phyloP scores from a whole-genome alignment of 2,888 invertebrate genomes.

The Ochropleura plecta region DNA sequence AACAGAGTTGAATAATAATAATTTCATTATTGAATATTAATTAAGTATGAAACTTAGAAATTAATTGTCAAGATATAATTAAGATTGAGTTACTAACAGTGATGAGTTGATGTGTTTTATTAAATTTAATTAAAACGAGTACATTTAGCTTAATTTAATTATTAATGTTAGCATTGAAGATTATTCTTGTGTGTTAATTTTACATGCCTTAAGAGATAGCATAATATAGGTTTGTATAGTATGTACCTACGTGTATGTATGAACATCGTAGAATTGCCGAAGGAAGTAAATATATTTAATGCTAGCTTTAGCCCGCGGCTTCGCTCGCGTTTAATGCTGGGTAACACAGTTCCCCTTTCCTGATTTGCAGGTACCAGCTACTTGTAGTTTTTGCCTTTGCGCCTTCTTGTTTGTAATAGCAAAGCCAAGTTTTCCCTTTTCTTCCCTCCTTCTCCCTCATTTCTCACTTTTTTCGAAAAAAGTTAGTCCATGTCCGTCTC shows the following conservation, averaged over 20 bases:
- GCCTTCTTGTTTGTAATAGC: no score
- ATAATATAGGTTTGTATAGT: neutral
- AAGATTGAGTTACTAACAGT: conserved; percentile 29
- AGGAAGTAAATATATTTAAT: neutral
- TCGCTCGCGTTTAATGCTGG: no score
- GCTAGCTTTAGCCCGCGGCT: no score
- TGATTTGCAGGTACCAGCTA: no score
- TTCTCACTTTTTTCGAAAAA: no score
- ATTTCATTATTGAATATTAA: neutral
- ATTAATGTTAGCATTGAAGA: neutral
- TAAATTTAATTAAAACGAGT: conserved; percentile 22
- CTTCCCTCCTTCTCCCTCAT: neutral
- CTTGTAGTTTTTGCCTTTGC: no score
- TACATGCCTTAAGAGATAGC: neutral
- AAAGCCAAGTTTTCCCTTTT: no score
- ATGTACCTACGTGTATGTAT: neutral
- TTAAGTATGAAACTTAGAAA: neutral
- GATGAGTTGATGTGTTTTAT: neutral
- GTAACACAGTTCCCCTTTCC: no score
- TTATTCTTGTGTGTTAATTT: neutral
- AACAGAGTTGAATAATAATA: no score
- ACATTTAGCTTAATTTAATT: conserved; percentile 12
- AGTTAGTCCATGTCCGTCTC: no score
- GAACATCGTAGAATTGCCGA: neutral
- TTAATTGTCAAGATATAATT: conserved; percentile 30